Evolutionary conservation across 2,797 vertebrate species (phyloP).

Genomic region (Enteromius mattozi): DNA sequence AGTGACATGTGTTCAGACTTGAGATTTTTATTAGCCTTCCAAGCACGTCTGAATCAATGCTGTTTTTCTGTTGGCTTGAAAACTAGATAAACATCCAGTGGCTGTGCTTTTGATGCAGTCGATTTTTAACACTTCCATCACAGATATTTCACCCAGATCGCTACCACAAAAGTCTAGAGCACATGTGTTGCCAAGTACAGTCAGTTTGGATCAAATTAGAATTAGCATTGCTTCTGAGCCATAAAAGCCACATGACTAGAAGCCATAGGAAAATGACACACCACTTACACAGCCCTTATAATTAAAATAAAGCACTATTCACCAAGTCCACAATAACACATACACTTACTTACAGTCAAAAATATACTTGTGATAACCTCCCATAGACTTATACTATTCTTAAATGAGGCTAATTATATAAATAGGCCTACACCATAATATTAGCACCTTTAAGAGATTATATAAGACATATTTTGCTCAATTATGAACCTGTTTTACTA

Average conservation of each 20-base stretch:
- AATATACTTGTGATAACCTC: neutral
- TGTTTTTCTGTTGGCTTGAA: neutral
- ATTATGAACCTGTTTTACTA: neutral
- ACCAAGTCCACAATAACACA: neutral
- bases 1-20: constrained; percentile 21
- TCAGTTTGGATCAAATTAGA: neutral
- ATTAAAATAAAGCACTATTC: neutral
- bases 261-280: neutral
- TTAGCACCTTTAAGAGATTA: neutral
- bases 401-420: neutral
- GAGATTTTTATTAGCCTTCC: constrained; percentile 33
- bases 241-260: neutral
- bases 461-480: neutral
- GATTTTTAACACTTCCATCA: constrained; percentile 22
- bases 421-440: neutral
- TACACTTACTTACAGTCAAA: neutral
- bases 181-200: neutral
- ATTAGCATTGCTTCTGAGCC: neutral
- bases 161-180: neutral
- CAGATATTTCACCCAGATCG: neutral
- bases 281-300: neutral
- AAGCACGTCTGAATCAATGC: constrained; percentile 13
- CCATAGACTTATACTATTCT: neutral
- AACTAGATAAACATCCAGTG: constrained; percentile 8
- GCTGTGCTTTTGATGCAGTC: constrained; percentile 21